Conservation (phyloP, 1,140 invertebrate species). For the Hylaeus anthracinus region DNA sequence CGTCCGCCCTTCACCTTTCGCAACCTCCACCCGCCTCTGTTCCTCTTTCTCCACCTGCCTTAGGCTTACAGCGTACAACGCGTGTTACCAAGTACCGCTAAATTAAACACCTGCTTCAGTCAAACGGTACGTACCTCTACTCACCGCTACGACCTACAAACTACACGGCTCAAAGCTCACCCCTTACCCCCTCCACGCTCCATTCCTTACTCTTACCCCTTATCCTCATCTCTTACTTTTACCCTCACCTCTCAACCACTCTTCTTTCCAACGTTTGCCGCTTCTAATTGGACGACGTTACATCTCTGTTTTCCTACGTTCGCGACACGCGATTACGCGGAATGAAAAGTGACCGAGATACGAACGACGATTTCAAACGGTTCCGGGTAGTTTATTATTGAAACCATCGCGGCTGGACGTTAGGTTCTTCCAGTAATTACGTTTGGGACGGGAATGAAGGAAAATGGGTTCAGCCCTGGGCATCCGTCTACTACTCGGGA, state of each 20-base stretch:
- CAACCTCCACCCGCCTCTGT: constrained; percentile 19
- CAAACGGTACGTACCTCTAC: constrained; percentile 64
- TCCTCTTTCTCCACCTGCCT: constrained; percentile 39
- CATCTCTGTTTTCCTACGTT: constrained; percentile 9
- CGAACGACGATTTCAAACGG: neutral
- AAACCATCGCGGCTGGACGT: too few species aligned
- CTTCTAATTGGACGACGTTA: constrained; percentile 56
- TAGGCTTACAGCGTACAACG: constrained; percentile 54
- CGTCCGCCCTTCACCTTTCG: constrained; percentile 34
- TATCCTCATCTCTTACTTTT: too few species aligned
- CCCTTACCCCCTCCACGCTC: neutral
- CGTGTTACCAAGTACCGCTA: constrained; percentile 65
- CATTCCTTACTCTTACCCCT: too few species aligned
- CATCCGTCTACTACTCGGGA: too few species aligned
- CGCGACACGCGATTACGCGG: constrained; percentile 2
- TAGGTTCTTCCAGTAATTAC: too few species aligned
- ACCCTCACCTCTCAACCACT: neutral
- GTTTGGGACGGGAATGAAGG: too few species aligned
- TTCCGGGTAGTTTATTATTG: neutral
- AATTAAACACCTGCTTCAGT: constrained; percentile 69
- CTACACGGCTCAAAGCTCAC: constrained; percentile 48
- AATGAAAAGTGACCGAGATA: constrained; percentile 1
- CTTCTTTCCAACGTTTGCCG: constrained; percentile 20
- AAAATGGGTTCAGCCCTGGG: too few species aligned
- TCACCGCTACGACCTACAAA: constrained; percentile 62